Base-by-base conservation (phyloP, 2,113 vertebrate genomes). In the Petaurus breviceps region DNA sequence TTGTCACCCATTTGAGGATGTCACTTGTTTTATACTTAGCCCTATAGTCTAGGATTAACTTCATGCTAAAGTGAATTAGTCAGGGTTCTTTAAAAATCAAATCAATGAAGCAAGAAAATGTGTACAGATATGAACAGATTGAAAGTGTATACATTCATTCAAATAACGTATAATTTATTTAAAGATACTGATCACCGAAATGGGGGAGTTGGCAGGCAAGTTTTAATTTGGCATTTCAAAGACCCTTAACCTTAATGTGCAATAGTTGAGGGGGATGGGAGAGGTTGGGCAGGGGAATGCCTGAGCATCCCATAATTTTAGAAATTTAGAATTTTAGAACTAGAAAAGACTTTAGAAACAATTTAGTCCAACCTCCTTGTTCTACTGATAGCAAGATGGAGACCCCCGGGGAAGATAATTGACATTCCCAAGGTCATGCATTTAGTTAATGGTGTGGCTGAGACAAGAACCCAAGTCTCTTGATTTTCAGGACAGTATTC, bases 11-110 rank as follows among this genome's bases (percentile, higher is more conserved):
- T 95, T 96, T 96, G 92, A 97, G 97, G 94, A 77, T 91, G 94
- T 94, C 92, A 61, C 91, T 97, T 96, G 19, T 96, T 97, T 98
- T 92, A 94, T 93, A 95, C 37, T 92, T 84, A 96, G 90, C 49
- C 92, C 91, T 94, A 10, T 28, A 90, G 89, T 26, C 46, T 95
- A 57, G 94, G 96, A 95, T 94, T 91, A 97, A 93, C 91, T 92
- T 96, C 47, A 2, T 1, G 91, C 94, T 96, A 47, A 95, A 98
- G 97, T 94, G 68, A 95, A 96, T 97, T 61, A 96, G 97, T 98
- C 94, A 95, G 96, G 91, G 22, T 90, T 93, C 54, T 94, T 95
- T 96, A 90, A 94, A 94, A 91, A 90, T 93, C 94, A 94, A 97
- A 97, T 49, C 57, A 94, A 97, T 90, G 90, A 52, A 96, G 43